Evolutionary conservation across 2,113 vertebrate species (phyloP), one percentile per base, ranked within the genome.

Genomic region (Chaenocephalus aceratus): DNA sequence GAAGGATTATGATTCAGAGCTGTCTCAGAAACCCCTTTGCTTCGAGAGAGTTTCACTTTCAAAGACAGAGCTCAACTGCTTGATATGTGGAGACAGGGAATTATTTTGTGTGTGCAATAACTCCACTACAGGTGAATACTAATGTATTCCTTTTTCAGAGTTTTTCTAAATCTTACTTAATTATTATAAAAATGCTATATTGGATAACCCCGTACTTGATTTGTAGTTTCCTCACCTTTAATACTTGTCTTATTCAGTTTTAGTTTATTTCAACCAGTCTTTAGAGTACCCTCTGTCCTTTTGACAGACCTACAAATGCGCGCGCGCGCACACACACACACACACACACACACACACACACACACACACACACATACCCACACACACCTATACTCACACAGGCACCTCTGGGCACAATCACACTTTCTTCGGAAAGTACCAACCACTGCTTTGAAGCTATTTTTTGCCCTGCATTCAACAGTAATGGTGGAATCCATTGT

Each of bases 31-130:
- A 69, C 48, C 44, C 82, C 54, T 80, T 72, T 18, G n/a, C 56
- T 74, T 74, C 62, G 45, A 71, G 86, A 86, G 51, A 56, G 44
- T 79, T 89, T 74, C 44, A 67, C 82, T 81, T 59, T 71, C 51
- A 69, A 73, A 64, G 51, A 61, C 9, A 3, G 53, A 44, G 41
- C 56, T 82, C 0, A 1, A 58, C 72, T 16, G 1, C 45, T 61
- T 54, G 59, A 87, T 61, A 65, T 48, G 26, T 30, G 16, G 41
- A 41, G 61, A 75, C 34, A 11, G 49, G 11, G 15, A 30, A 63
- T 48, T 7, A 21, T 57, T 70, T 69, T 73, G 36, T 77, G 71
- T 71, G 51, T 52, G 26, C 52, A 46, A 18, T 75, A 69, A 48
- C 69, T 70, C 67, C 0, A 10, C 78, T 66, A 23, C 58, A 74